Conservation (phyloP, 1,140 invertebrate genomes). For the Brachionus calyciflorus region DNA sequence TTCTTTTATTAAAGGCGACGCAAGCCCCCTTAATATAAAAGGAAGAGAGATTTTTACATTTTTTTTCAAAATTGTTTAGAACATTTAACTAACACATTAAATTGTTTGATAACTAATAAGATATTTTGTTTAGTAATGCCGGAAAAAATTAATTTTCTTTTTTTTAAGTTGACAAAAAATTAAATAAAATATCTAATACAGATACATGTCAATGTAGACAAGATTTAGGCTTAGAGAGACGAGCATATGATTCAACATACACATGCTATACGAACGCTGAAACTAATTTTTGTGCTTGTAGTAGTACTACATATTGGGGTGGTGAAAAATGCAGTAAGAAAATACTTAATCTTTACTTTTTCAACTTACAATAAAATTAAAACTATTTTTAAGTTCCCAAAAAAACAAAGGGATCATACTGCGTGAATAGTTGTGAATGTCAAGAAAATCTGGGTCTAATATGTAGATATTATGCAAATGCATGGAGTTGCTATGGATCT, state of each 20-base stretch:
- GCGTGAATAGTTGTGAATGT: neutral
- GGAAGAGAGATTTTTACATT: neutral
- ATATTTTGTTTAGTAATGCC: no score
- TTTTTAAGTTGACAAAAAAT: neutral
- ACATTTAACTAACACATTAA: no score
- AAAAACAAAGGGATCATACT: neutral
- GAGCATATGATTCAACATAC: neutral
- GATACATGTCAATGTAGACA: neutral
- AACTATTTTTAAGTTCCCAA: neutral
- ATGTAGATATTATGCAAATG: neutral
- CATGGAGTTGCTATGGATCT: no score
- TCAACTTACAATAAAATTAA: neutral
- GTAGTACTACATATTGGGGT: neutral
- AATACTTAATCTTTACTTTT: neutral
- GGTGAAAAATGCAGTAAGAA: neutral
- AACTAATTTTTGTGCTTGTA: neutral
- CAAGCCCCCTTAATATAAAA: neutral
- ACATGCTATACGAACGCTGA: neutral
- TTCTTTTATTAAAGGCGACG: neutral
- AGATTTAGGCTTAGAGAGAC: neutral
- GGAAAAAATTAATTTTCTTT: neutral
- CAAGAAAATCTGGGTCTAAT: neutral
- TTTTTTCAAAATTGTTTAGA: neutral
- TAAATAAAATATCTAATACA: neutral
- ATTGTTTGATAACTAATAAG: no score